A percentile compares a stretch with the other conserved stretches of the same genome.
These are phyloP conservation scores for Pardosa pseudoannulata DNA, from an alignment of 2,888 invertebrate species.

Conservation along the genomic window DNA sequence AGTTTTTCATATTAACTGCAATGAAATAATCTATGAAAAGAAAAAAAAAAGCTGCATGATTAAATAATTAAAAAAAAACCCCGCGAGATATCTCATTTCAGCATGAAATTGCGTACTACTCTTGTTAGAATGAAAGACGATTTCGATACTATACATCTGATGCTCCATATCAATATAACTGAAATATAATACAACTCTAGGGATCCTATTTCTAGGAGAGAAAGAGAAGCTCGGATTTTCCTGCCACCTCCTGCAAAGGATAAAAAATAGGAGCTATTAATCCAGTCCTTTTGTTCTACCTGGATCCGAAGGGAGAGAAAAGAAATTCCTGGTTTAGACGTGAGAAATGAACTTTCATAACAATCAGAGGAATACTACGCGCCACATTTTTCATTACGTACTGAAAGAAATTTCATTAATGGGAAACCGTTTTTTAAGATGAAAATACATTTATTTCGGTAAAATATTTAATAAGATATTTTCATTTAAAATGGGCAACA, in stretches of 20 bases:
- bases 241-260: conserved; percentile 10
- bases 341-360: conserved; percentile 34
- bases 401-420: conserved; percentile 3
- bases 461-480: conserved; percentile 2
- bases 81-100: too few relatives aligned
- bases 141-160: neutral
- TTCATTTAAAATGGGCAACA: neutral
- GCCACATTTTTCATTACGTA: conserved; percentile 1
- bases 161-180: neutral
- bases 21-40: too few relatives aligned
- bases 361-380: conserved; percentile 22
- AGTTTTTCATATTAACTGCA: too few relatives aligned
- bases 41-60: too few relatives aligned
- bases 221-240: neutral
- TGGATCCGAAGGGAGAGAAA: conserved; percentile 7
- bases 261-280: conserved; percentile 20
- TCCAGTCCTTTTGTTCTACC: conserved; percentile 32
- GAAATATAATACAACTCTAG: conserved; percentile 17
- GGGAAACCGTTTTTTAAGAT: neutral
- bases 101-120: too few relatives aligned
- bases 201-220: conserved; percentile 21
- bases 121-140: neutral
- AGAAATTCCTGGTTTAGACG: neutral
- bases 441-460: neutral
- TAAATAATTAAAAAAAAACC: too few relatives aligned